A percentile compares a stretch with the other conserved stretches of the same genome.
phyloP scores from a whole-genome alignment of 2,113 vertebrate species.

The Sinocyclocheilus rhinocerous region DNA sequence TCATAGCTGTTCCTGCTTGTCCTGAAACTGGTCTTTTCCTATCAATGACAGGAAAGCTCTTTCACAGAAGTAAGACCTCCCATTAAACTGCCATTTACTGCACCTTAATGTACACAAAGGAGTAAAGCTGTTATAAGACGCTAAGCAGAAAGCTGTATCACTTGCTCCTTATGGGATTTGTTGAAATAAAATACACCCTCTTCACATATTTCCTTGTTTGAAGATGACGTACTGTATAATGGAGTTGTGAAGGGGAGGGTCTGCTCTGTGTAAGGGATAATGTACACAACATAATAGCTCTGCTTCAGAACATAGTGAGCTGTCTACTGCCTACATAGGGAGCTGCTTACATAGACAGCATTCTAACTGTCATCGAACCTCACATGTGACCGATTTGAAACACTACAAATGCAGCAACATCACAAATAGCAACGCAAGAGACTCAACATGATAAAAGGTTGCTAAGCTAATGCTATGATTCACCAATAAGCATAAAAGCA shows the following conservation, averaged over 20 bases:
- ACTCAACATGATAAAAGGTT: not conserved
- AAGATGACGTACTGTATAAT: not conserved
- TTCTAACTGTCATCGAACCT: not conserved
- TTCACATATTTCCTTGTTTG: not conserved
- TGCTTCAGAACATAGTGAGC: not conserved
- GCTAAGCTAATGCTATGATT: not conserved
- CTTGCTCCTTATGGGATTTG: not conserved
- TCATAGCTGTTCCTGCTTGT: slow-evolving; percentile 30
- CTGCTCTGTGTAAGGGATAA: not conserved
- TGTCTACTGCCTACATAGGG: not conserved
- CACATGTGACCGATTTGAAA: not conserved
- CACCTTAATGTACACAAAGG: slow-evolving; percentile 16
- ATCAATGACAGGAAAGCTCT: not conserved
- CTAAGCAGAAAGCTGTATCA: not conserved
- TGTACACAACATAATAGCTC: not conserved
- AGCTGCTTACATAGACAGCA: not conserved
- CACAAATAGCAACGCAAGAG: not conserved
- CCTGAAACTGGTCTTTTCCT: slow-evolving; percentile 13
- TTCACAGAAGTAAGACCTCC: slow-evolving; percentile 2
- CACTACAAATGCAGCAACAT: not conserved
- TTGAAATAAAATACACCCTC: slow-evolving; percentile 27
- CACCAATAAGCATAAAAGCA: not conserved
- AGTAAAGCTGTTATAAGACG: not conserved
- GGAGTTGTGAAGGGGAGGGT: not conserved
- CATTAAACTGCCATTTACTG: not conserved